Evolutionary conservation across 2,888 invertebrate genomes (phyloP).

Genomic region (Ichneumoninae sp.): DNA sequence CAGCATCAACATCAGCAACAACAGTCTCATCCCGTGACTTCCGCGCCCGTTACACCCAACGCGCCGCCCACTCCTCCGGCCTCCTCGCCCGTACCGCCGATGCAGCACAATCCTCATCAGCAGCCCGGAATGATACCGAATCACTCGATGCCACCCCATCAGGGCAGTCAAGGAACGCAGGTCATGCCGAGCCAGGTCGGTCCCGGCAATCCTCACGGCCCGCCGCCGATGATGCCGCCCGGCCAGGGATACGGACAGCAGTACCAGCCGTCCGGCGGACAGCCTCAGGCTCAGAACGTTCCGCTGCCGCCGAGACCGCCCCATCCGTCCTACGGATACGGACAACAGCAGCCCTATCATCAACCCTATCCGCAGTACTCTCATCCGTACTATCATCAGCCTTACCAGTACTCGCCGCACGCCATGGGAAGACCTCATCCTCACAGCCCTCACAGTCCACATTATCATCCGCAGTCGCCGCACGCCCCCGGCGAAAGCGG

Average conservation of each 20-base stretch:
- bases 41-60: conserved; percentile 67
- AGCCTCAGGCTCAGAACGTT: conserved; percentile 85
- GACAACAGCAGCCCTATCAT: conserved; percentile 85
- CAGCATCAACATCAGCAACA: conserved; percentile 70
- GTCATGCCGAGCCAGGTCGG: conserved; percentile 80
- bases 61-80: conserved; percentile 75
- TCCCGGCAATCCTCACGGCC: conserved; percentile 76
- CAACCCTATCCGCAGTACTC: conserved; percentile 85
- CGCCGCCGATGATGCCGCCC: conserved; percentile 80
- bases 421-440: conserved; percentile 84
- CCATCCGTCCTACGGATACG: conserved; percentile 85
- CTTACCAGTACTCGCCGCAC: conserved; percentile 86
- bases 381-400: conserved; percentile 86
- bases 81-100: conserved; percentile 75
- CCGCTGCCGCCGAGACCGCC: conserved; percentile 86
- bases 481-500: conserved; percentile 79
- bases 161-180: conserved; percentile 73
- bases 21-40: conserved; percentile 66
- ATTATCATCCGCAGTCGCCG: conserved; percentile 83
- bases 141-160: conserved; percentile 82
- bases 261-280: conserved; percentile 82
- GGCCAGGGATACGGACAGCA: conserved; percentile 83
- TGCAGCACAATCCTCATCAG: conserved; percentile 78
- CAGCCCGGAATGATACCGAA: conserved; percentile 78
- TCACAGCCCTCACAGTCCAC: conserved; percentile 79